phyloP scores from a whole-genome alignment of 2,888 invertebrate genomes.

The Physocephala rufipes region DNA sequence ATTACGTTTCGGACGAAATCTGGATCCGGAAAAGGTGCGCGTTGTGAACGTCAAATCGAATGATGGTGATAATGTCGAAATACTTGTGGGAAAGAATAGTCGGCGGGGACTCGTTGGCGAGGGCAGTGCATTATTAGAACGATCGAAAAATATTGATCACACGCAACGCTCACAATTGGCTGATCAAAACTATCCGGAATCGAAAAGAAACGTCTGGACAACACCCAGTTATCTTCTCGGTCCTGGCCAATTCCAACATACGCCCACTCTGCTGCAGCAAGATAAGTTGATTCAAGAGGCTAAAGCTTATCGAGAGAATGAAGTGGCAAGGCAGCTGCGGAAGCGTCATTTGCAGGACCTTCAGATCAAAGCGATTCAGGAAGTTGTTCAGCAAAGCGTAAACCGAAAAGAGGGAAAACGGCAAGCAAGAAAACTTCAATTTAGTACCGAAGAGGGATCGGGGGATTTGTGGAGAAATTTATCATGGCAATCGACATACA shows the following conservation, averaged over 20 bases:
- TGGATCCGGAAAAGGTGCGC: slow-evolving; percentile 79
- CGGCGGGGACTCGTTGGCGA: slow-evolving; percentile 54
- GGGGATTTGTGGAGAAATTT: neutral
- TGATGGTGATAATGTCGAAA: slow-evolving; percentile 78
- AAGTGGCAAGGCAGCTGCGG: slow-evolving; percentile 50
- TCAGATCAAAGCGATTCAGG: slow-evolving; percentile 47
- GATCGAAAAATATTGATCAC: too few relatives aligned
- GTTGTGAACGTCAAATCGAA: slow-evolving; percentile 80
- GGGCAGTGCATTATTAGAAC: slow-evolving; percentile 54
- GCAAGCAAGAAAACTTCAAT: slow-evolving; percentile 41
- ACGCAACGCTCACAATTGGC: too few relatives aligned
- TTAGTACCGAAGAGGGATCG: neutral
- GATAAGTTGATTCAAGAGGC: slow-evolving; percentile 50
- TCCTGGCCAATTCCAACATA: slow-evolving; percentile 50
- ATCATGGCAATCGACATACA: slow-evolving; percentile 12
- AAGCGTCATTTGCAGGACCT: slow-evolving; percentile 55
- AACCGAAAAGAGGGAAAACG: slow-evolving; percentile 22
- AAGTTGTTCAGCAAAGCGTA: slow-evolving; percentile 41
- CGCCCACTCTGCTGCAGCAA: slow-evolving; percentile 55
- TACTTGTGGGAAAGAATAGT: slow-evolving; percentile 65
- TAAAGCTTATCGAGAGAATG: slow-evolving; percentile 52
- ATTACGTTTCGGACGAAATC: slow-evolving; percentile 79
- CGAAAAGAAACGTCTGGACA: neutral
- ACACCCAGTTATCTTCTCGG: neutral
- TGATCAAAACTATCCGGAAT: neutral